Conservation (phyloP, 2,797 vertebrate species). For the Okamejei kenojei region DNA sequence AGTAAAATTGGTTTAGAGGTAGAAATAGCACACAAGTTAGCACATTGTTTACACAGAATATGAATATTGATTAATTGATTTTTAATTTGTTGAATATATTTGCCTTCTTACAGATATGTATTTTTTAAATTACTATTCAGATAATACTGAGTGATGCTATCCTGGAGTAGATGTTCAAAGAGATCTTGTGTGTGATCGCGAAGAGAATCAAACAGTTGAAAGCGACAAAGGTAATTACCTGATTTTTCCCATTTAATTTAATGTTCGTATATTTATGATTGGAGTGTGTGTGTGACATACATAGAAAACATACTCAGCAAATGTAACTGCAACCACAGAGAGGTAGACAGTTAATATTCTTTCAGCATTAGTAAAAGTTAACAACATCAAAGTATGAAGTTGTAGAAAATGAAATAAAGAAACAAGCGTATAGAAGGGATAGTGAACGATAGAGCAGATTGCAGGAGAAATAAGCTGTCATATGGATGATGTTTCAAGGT, state of each 20-base stretch:
- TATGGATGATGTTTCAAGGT: too few species aligned
- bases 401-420: too few species aligned
- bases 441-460: too few species aligned
- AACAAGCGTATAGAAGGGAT: too few species aligned
- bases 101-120: neutral
- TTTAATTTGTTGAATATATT: neutral
- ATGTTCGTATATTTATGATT: neutral
- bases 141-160: neutral
- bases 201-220: neutral
- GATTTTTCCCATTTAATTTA: neutral
- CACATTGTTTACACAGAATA: neutral
- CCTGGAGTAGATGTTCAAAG: neutral
- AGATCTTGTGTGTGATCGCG: neutral
- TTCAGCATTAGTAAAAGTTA: too few species aligned
- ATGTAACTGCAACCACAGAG: too few species aligned
- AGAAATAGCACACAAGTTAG: neutral
- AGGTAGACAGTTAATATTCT: too few species aligned
- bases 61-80: neutral
- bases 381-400: too few species aligned
- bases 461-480: too few species aligned
- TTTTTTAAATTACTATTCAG: neutral
- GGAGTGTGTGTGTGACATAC: neutral
- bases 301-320: too few species aligned
- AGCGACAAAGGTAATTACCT: conserved; percentile 1
- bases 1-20: too few species aligned